Evolutionary conservation across 2,113 vertebrate species (phyloP).

Genomic region (Okapia johnstoni): DNA sequence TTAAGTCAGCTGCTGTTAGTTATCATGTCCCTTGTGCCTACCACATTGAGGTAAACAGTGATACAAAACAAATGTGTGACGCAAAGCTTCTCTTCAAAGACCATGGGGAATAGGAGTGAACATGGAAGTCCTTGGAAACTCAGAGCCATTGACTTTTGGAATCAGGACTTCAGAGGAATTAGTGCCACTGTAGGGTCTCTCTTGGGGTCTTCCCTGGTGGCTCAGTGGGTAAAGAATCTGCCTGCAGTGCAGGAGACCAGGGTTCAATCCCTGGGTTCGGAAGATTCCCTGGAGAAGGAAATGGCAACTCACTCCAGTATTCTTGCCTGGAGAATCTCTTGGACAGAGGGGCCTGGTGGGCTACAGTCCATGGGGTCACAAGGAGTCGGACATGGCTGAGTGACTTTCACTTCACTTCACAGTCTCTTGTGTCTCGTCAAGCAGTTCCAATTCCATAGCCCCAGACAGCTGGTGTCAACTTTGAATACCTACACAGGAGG

Average conservation of each 20-base stretch:
- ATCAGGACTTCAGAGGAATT: not conserved
- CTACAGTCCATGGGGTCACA: not conserved
- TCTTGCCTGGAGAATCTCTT: not conserved
- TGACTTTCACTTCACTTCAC: not conserved
- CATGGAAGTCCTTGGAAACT: not conserved
- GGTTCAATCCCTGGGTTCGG: not conserved
- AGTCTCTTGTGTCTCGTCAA: not conserved
- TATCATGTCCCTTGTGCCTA: not conserved
- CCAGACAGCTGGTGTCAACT: not conserved
- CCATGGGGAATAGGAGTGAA: not conserved
- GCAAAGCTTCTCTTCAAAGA: not conserved
- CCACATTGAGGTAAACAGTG: not conserved
- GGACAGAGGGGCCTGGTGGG: not conserved
- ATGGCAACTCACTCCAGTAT: not conserved
- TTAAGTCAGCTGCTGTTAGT: not conserved
- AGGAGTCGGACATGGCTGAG: not conserved
- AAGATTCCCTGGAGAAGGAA: not conserved
- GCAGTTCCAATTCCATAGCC: not conserved
- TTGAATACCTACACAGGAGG: not conserved
- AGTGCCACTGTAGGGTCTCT: not conserved
- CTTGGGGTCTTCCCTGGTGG: not conserved
- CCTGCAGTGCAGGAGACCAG: not conserved
- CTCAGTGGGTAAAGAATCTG: not conserved
- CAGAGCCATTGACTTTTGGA: not conserved
- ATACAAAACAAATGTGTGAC: not conserved